These are phyloP conservation scores for Branchellion lobata DNA, from an alignment of 2,888 invertebrate genomes.

Conservation along the genomic window DNA sequence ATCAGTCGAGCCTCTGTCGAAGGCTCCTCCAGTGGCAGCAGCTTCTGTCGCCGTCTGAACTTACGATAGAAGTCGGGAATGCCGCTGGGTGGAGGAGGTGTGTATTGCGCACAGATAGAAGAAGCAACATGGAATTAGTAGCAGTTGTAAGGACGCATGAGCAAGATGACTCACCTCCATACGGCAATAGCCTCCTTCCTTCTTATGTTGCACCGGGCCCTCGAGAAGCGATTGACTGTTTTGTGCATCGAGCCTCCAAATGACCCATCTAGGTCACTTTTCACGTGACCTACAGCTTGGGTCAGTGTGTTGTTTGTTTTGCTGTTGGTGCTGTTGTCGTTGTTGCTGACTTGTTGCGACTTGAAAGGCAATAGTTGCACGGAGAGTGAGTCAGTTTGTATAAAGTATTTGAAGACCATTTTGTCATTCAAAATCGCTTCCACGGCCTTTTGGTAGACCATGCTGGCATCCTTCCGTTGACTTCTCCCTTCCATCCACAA, in stretches of 20 bases:
- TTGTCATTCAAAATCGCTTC: constrained; percentile 23
- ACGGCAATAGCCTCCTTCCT: constrained; percentile 22
- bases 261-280: too few relatives aligned
- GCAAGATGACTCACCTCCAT: constrained; percentile 4
- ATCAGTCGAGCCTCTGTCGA: constrained; percentile 12
- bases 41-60: constrained; percentile 24
- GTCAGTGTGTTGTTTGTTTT: background rate
- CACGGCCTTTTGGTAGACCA: background rate
- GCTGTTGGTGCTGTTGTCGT: background rate
- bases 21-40: background rate
- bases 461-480: background rate
- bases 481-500: background rate
- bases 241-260: too few relatives aligned
- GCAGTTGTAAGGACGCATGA: background rate
- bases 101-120: background rate
- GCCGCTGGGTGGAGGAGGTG: background rate
- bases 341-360: background rate
- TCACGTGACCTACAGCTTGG: too few relatives aligned
- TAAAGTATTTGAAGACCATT: constrained; percentile 7
- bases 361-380: background rate
- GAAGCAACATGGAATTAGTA: too few relatives aligned
- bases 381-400: background rate
- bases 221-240: background rate
- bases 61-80: constrained; percentile 31
- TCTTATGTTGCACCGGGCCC: background rate